Percentiles rank a stretch among this genome's conserved stretches.
Evolutionary conservation across 2,797 vertebrate genomes (phyloP).

Genomic region (Eutrigla gurnardus): DNA sequence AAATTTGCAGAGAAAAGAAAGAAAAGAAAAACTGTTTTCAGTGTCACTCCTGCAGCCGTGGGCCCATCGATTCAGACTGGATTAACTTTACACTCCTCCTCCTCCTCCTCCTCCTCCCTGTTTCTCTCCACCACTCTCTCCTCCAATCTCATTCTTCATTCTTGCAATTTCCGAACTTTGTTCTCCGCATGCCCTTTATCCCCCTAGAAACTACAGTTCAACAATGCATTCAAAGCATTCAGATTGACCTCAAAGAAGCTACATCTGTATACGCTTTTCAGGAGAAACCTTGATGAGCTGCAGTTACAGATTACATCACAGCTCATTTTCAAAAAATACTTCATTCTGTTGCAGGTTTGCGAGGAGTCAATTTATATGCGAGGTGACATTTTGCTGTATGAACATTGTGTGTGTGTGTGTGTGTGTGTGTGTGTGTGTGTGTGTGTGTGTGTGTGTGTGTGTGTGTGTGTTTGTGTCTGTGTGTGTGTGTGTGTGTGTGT

Average conservation of each 20-base stretch:
- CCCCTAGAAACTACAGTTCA: slow-evolving; percentile 22
- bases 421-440: slow-evolving; percentile 41
- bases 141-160: slow-evolving; percentile 42
- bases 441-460: slow-evolving; percentile 54
- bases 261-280: not conserved
- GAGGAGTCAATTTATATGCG: not conserved
- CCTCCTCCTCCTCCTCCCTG: slow-evolving; percentile 72
- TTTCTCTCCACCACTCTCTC: slow-evolving; percentile 61
- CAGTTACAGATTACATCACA: not conserved
- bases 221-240: slow-evolving; percentile 30
- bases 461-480: too few species aligned
- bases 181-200: slow-evolving; percentile 39
- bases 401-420: slow-evolving; percentile 7
- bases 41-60: slow-evolving; percentile 93
- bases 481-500: too few species aligned
- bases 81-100: slow-evolving; percentile 85
- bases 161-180: slow-evolving; percentile 51
- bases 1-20: slow-evolving; percentile 90
- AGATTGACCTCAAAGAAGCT: slow-evolving; percentile 4
- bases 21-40: slow-evolving; percentile 95
- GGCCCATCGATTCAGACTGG: slow-evolving; percentile 84
- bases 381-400: slow-evolving; percentile 5
- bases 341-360: slow-evolving; percentile 15
- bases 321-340: not conserved
- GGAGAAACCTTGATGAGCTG: not conserved